Evolutionary conservation across 2,113 vertebrate genomes (phyloP).

Genomic region (Labeo rohita): DNA sequence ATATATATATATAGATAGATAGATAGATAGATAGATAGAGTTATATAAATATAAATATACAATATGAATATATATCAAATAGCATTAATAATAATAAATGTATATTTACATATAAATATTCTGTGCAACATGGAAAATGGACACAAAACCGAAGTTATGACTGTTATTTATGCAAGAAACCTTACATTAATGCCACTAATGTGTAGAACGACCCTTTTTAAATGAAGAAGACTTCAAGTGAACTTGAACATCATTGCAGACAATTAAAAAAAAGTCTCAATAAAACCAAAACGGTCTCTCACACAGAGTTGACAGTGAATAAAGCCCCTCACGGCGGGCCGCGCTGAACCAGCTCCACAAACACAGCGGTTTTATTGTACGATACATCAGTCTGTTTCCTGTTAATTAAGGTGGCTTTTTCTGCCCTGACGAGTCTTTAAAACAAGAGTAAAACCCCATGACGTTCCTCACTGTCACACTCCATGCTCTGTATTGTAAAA

Average conservation of each 20-base stretch:
- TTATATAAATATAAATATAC: too few species aligned
- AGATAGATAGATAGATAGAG: too few species aligned
- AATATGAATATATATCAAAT: too few species aligned
- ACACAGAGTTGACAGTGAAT: neutral
- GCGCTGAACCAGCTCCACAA: constrained; percentile 9
- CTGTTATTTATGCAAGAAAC: too few species aligned
- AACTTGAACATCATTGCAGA: neutral
- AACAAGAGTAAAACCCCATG: constrained; percentile 50
- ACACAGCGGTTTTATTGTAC: constrained; percentile 27
- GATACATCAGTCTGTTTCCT: constrained; percentile 40
- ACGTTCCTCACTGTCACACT: constrained; percentile 51
- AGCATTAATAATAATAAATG: too few species aligned
- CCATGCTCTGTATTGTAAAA: constrained; percentile 55
- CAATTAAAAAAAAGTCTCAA: neutral
- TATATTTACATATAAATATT: too few species aligned
- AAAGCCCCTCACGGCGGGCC: constrained; percentile 26
- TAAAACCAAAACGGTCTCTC: neutral
- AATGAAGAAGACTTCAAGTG: neutral
- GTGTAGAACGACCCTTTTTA: neutral
- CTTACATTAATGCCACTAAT: neutral
- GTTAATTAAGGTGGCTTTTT: neutral
- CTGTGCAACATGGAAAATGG: too few species aligned
- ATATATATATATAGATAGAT: too few species aligned
- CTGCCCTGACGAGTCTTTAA: constrained; percentile 23
- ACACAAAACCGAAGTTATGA: too few species aligned